Conservation (phyloP, 1,140 invertebrate species). For the Helicoverpa zea region DNA sequence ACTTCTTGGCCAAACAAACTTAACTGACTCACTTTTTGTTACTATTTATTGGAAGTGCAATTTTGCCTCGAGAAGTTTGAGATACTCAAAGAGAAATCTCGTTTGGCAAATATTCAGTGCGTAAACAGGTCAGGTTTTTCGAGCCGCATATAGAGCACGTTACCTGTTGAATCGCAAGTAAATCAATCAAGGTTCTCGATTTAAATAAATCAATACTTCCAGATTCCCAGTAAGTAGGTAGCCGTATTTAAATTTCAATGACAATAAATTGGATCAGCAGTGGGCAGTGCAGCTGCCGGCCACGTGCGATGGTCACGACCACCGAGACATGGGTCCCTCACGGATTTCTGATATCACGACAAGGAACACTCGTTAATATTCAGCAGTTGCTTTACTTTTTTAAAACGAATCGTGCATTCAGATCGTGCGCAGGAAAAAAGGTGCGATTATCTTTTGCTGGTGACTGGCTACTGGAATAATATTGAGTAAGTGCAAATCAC, state of each 20-base stretch:
- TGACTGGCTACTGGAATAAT: slow-evolving; percentile 1
- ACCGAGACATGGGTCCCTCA: slow-evolving; percentile 61
- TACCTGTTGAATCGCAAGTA: background rate
- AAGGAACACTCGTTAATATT: slow-evolving; percentile 40
- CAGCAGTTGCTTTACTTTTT: slow-evolving; percentile 28
- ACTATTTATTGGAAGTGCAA: background rate
- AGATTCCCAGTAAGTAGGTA: slow-evolving; percentile 23
- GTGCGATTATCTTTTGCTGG: slow-evolving; percentile 3
- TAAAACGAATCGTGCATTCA: background rate
- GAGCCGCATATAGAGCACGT: background rate
- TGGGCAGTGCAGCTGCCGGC: slow-evolving; percentile 63
- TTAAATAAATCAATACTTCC: slow-evolving; percentile 1
- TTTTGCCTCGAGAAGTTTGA: background rate
- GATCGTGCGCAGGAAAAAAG: slow-evolving; percentile 12
- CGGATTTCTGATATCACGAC: slow-evolving; percentile 71
- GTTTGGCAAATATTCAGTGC: background rate
- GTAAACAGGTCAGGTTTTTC: background rate
- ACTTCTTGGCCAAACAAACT: slow-evolving; percentile 10
- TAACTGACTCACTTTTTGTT: background rate
- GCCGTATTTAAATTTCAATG: slow-evolving; percentile 66
- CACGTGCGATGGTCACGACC: slow-evolving; percentile 81
- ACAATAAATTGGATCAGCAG: slow-evolving; percentile 63
- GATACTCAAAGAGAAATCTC: background rate
- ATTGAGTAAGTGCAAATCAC: background rate
- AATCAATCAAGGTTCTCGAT: slow-evolving; percentile 19